Base-by-base conservation (phyloP, 92 coral and sea anemone species). In the Parazoanthus atlanticus region DNA sequence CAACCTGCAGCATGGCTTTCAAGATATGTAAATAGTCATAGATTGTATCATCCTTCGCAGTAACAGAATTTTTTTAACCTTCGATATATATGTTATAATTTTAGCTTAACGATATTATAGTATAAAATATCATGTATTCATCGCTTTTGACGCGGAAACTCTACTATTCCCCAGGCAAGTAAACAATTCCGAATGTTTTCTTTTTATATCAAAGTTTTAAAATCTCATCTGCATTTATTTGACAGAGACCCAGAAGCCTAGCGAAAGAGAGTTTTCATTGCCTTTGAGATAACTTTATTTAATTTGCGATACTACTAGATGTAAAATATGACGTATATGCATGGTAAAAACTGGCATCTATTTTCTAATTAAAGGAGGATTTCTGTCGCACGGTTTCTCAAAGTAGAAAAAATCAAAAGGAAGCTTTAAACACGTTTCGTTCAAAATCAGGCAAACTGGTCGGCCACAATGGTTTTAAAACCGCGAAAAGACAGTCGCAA, bases 391-490 rank as follows among this genome's bases (percentile, higher is more conserved):
- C 43, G 47, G 21, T 6, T 74, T 65, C 15, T 64, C 17, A 36
- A 31, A 13, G 29, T 3, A 29, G 41, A 38, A 61, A 73, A 73
- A 38, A 73, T 73, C 77, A 73, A 73, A 73, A 38, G 40, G 73
- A 41, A 52, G 56, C 61, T 43, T 32, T 21, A 61, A 36, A 65
- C 31, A 29, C 73, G 8, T 25, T 64, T 65, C 46, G 46, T 78
- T 78, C 38, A 38, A 49, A 78, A 43, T 78, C 65, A 23, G 46
- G 29, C 30, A 40, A 7, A n/a, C 13, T n/a, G n/a, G 9, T 65
- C 36, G 58, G 21, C 74, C 85, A 64, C 12, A 34, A 65, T 16
- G 52, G 74, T 61, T 82, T 82, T 82, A 33, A 82, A 82, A 82
- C 86, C 86, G 49, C 25, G 86, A 64, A 33, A 61, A 81, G 36